These are phyloP conservation scores for Zonitis immaculata DNA, from an alignment of 2,888 invertebrate species.

Conservation along the genomic window DNA sequence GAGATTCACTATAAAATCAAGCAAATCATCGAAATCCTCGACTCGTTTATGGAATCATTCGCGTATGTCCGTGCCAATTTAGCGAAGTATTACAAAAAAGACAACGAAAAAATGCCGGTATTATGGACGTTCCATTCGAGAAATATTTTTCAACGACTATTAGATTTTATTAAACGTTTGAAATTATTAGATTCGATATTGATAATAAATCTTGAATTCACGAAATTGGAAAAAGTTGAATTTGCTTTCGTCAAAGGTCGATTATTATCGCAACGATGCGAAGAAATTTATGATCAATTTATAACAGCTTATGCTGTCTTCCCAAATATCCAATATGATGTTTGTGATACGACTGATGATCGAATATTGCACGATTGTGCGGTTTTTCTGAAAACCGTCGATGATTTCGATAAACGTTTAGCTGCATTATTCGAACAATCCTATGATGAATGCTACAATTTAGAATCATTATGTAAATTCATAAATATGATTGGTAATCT, in stretches of 20 bases:
- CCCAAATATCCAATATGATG: constrained; percentile 63
- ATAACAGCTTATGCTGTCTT: constrained; percentile 46
- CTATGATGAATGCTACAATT: constrained; percentile 71
- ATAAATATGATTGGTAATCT: constrained; percentile 56
- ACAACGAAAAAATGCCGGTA: constrained; percentile 52
- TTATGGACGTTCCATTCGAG: constrained; percentile 73
- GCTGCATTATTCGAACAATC: constrained; percentile 76
- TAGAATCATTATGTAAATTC: constrained; percentile 61
- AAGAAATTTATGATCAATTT: constrained; percentile 43
- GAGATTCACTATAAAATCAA: constrained; percentile 40
- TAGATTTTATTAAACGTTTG: constrained; percentile 60
- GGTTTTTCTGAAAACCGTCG: constrained; percentile 57
- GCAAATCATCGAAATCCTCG: constrained; percentile 34
- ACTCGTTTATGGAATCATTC: constrained; percentile 44
- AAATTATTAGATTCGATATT: constrained; percentile 65
- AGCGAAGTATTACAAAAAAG: constrained; percentile 33
- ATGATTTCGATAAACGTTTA: constrained; percentile 71
- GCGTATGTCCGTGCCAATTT: constrained; percentile 51
- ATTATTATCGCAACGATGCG: constrained; percentile 39
- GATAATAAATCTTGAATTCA: constrained; percentile 72
- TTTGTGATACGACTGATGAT: constrained; percentile 65
- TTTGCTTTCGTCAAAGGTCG: constrained; percentile 46
- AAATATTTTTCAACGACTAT: constrained; percentile 64
- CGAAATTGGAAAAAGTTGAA: constrained; percentile 74
- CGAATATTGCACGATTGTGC: constrained; percentile 63